These are phyloP conservation scores for Saccopteryx leptura DNA, from an alignment of 2,113 vertebrate genomes.

Conservation along the genomic window DNA sequence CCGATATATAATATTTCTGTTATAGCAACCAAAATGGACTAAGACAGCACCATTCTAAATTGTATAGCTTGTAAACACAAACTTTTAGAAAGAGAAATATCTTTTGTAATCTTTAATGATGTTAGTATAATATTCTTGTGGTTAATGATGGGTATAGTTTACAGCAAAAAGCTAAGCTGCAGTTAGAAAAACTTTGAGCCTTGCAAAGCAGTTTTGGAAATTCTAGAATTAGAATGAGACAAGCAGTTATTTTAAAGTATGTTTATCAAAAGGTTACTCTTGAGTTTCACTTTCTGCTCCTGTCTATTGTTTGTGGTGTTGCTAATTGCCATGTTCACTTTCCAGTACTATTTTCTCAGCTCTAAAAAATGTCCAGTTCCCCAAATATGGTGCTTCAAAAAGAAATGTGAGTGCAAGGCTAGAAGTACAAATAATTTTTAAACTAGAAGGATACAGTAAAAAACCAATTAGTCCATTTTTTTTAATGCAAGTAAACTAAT, in stretches of 20 bases:
- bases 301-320: slow-evolving; percentile 78
- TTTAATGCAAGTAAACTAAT: background rate
- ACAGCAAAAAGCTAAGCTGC: slow-evolving; percentile 1
- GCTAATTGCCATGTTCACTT: slow-evolving; percentile 68
- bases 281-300: slow-evolving; percentile 69
- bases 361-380: slow-evolving; percentile 69
- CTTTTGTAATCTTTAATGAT: background rate
- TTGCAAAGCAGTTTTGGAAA: slow-evolving; percentile 52
- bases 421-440: slow-evolving; percentile 33
- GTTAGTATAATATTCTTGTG: slow-evolving; percentile 4
- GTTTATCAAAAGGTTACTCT: slow-evolving; percentile 52
- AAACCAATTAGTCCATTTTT: background rate
- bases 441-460: background rate
- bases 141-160: slow-evolving; percentile 43
- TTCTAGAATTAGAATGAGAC: slow-evolving; percentile 69
- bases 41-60: background rate
- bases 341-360: slow-evolving; percentile 72
- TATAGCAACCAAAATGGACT: background rate
- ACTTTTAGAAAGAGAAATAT: background rate
- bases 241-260: slow-evolving; percentile 55
- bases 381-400: slow-evolving; percentile 50
- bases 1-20: background rate
- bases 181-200: slow-evolving; percentile 22
- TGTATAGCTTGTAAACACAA: background rate
- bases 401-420: slow-evolving; percentile 1